phyloP scores from a whole-genome alignment of 2,113 vertebrate genomes.

The Ondatra zibethicus region DNA sequence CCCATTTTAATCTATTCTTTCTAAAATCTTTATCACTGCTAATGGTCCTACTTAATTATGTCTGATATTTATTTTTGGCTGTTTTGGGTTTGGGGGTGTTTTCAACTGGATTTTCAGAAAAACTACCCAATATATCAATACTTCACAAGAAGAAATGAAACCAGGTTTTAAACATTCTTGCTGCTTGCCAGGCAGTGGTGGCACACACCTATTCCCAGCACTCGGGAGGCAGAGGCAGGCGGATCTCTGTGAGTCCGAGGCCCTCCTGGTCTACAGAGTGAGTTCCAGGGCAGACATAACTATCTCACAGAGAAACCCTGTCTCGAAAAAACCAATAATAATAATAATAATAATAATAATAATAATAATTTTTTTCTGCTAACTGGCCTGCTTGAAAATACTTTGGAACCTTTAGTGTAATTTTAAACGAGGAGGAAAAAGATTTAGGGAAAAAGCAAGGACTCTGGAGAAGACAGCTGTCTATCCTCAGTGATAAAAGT shows the following conservation, averaged over 20 bases:
- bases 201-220: too few species aligned
- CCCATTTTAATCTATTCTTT: neutral
- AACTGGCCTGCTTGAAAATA: neutral
- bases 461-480: neutral
- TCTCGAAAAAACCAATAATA: too few species aligned
- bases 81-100: neutral
- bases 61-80: neutral
- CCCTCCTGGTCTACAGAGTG: too few species aligned
- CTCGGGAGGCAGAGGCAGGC: too few species aligned
- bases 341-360: too few species aligned
- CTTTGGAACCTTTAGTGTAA: neutral
- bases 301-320: too few species aligned
- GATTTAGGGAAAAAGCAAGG: neutral
- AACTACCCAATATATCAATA: neutral
- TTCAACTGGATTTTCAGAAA: neutral
- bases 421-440: slow-evolving; percentile 16
- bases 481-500: neutral
- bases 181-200: too few species aligned
- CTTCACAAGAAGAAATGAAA: neutral
- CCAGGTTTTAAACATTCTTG: slow-evolving; percentile 1
- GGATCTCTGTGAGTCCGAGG: too few species aligned
- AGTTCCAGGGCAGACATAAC: too few species aligned
- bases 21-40: neutral
- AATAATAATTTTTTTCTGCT: too few species aligned
- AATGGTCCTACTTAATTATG: neutral